Conservation (phyloP, 1,140 invertebrate species). For the Drosophila micromelanica region DNA sequence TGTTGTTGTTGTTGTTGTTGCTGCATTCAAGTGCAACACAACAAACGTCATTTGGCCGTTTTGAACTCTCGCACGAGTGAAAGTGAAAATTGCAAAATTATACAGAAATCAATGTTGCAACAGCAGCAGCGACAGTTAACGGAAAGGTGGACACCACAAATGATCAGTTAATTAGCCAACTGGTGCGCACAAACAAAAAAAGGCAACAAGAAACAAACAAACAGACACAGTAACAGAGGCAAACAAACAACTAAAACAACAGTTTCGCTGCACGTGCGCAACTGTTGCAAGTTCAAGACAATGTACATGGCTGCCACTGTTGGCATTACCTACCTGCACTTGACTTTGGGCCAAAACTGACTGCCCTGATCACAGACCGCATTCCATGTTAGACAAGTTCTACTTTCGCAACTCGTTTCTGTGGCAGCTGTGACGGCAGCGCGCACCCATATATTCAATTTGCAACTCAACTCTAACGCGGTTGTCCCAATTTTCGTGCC, state of each 20-base stretch:
- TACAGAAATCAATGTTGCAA: slow-evolving; percentile 69
- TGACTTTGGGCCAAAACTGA: slow-evolving; percentile 34
- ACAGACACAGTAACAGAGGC: slow-evolving; percentile 31
- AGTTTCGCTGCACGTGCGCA: slow-evolving; percentile 53
- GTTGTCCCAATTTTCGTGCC: slow-evolving; percentile 63
- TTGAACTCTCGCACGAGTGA: slow-evolving; percentile 61
- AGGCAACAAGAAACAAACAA: slow-evolving; percentile 23
- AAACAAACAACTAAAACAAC: slow-evolving; percentile 52
- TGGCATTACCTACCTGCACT: slow-evolving; percentile 23
- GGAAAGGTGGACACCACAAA: slow-evolving; percentile 49
- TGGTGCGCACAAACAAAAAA: slow-evolving; percentile 26
- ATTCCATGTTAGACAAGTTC: slow-evolving; percentile 69
- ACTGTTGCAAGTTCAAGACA: slow-evolving; percentile 66
- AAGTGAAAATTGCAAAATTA: slow-evolving; percentile 81
- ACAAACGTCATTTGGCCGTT: slow-evolving; percentile 55
- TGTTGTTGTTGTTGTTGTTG: slow-evolving; percentile 3
- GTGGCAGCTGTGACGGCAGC: slow-evolving; percentile 20
- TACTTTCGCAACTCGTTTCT: slow-evolving; percentile 74
- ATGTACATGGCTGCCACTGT: neutral
- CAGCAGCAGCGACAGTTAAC: slow-evolving; percentile 46
- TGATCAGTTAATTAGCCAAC: slow-evolving; percentile 51
- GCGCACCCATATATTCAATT: slow-evolving; percentile 54
- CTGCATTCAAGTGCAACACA: slow-evolving; percentile 10
- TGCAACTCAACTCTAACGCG: slow-evolving; percentile 67
- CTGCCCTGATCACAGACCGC: slow-evolving; percentile 30